Evolutionary conservation across 2,888 invertebrate species (phyloP), one percentile per base, ranked within the genome.

Genomic region (Chymomyza caudatula): DNA sequence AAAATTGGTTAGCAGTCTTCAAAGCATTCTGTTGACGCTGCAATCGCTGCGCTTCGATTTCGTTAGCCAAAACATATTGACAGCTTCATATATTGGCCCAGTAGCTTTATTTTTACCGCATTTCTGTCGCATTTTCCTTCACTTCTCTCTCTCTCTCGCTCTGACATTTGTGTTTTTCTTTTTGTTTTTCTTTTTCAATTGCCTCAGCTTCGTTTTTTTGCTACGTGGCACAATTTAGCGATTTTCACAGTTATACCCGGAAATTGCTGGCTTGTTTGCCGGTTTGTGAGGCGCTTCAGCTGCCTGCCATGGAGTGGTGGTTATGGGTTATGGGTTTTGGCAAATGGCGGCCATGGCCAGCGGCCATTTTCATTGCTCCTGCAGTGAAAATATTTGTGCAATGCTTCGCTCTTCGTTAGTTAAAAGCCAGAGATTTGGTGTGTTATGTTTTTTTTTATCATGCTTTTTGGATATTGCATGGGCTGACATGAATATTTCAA

Each of bases 401-500:
- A 69, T 74, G 66, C 60, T 49, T 63, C 52, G 55, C 49, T 13
- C 11, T 51, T 51, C 49, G 72, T 77, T 75, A 77, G 74, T 78
- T 73, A 71, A 76, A 70, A 72, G 71, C 63, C 76, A 67, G 81
- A 71, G 86, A 81, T 76, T 81, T 78, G 72, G 57, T 69, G 67
- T 63, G 64, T 60, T 61, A 60, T 73, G 71, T 62, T 62, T 63
- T 58, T 52, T 60, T 60, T 47, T 15, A 19, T 17, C 52, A 15
- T 29, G 20, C n/a, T 44, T 17, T 49, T 49, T 55, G 55, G 19
- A 15, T 51, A 11, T 4, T 23, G 29, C 51, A 22, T 42, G 54
- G 65, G 47, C 58, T 53, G 72, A 37, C 73, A 72, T 85, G 83
- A 85, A 80, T 80, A 73, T 85, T 81, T 85, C 67, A 81, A 69